Evolutionary conservation across 2,797 vertebrate genomes (phyloP).

Genomic region (Garrulus glandarius): DNA sequence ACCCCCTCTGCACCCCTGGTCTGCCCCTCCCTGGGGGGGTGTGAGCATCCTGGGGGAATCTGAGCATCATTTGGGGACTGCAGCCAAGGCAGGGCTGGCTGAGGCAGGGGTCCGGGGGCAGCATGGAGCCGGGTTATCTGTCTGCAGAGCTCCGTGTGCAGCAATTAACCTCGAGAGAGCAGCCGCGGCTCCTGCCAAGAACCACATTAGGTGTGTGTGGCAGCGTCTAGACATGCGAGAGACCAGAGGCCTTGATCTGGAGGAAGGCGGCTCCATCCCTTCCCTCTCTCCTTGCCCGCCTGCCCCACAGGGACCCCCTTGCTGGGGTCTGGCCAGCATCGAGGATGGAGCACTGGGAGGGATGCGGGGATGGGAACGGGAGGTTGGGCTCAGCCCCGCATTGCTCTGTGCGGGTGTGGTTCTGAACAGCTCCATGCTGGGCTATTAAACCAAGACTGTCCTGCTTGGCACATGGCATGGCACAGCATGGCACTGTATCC

Average conservation of each 20-base stretch:
- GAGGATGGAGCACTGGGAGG: not conserved
- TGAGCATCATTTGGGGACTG: not conserved
- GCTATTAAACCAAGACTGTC: not conserved
- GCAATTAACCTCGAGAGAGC: conserved; percentile 56
- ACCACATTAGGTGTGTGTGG: conserved; percentile 62
- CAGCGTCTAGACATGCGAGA: conserved; percentile 59
- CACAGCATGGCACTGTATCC: not conserved
- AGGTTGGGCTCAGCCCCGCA: not conserved
- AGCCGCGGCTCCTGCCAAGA: conserved; percentile 41
- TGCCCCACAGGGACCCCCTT: not conserved
- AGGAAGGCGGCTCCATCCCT: conserved; percentile 23
- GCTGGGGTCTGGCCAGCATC: not conserved
- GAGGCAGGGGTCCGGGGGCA: not conserved
- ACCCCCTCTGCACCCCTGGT: not conserved
- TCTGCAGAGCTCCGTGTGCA: not conserved
- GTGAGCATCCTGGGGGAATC: not conserved
- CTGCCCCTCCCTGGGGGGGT: not conserved
- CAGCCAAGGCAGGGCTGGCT: not conserved
- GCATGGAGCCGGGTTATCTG: conserved; percentile 8
- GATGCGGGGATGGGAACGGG: rapidly evolving
- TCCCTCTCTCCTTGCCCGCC: not conserved
- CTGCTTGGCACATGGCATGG: not conserved
- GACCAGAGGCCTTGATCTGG: conserved; percentile 54
- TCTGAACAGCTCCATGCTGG: not conserved
- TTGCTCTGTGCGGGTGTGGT: not conserved